Evolutionary conservation across 23 tunicate genomes (phyloP).

Genomic region (Ciona savignyi): DNA sequence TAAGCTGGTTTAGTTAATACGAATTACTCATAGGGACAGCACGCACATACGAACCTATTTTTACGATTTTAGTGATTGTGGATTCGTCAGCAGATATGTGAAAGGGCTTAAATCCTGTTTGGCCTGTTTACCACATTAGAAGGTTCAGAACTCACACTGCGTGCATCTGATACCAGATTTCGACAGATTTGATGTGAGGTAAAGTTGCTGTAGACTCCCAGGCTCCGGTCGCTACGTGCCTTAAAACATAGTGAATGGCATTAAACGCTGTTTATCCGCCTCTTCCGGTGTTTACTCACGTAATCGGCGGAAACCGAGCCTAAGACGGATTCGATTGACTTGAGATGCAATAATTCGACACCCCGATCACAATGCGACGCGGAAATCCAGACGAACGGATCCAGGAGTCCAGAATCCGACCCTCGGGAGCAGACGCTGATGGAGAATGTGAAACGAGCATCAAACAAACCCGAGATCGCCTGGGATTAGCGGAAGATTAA

Average conservation of each 20-base stretch:
- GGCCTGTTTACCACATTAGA: no score
- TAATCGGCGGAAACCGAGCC: neutral
- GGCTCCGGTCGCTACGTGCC: neutral
- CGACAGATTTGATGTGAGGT: neutral
- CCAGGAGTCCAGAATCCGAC: neutral
- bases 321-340: neutral
- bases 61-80: no score
- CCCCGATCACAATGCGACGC: neutral
- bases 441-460: neutral
- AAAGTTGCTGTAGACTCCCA: neutral
- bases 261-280: neutral
- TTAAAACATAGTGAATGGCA: neutral
- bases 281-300: neutral
- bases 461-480: neutral
- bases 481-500: neutral
- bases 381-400: neutral
- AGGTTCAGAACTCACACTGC: no score
- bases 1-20: no score
- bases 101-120: no score
- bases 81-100: no score
- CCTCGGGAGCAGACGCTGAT: neutral
- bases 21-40: no score
- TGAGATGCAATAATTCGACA: neutral
- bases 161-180: no score
- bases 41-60: no score